Base-by-base conservation (phyloP, 2,888 invertebrate genomes). In the Penaeus monodon region DNA sequence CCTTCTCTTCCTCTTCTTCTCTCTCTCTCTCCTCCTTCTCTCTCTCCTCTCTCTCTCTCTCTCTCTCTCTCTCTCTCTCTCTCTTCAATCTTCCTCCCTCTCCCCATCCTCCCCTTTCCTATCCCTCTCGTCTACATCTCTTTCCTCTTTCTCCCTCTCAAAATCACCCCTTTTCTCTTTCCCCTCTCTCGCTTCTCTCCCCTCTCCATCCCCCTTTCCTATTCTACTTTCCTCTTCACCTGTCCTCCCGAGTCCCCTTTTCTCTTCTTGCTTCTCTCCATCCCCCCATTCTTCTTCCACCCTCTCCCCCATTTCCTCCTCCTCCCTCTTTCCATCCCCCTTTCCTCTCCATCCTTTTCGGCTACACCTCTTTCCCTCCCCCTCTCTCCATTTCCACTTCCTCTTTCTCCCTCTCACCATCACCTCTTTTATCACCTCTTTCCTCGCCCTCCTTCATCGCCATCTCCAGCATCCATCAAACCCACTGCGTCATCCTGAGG, bases 1-100 rank as follows among this genome's bases (percentile, higher is more conserved):
- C 74, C 22, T 44, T 74, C 44, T 74, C 74, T 74, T 44, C 44
- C 33, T 74, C 74, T 74, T 12, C 44, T 44, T 74, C 33, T 74
- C 74, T 74, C 33, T 74, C 74, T 44, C 74, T 44, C 20, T 49
- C 76, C 49, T 2, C 4, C n/a, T 63, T 63, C 20, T 22, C 49
- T 29, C 8, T 44, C 14, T 24, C 27, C 57, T 57, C 57, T 49
- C 1, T 57, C 77, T n/a, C 22, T 24, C 4, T 38, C 7, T 57
- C 12, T 20, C 29, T 63, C 63, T n/a, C 7, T 27, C n/a, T 22
- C 8, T 8, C 4, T 24, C 49, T 3, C 2, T 44, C 49, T 27
- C 27, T 1, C 57, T 49, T 8, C 57, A 12, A n/a, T 14, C 22
- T n/a, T n/a, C 33, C 10, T 14, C 2, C 27, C 0, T n/a, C n/a